Evolutionary conservation across 2,797 vertebrate genomes (phyloP), one percentile per base, ranked within the genome.

Genomic region (Kryptopterus vitreolus): DNA sequence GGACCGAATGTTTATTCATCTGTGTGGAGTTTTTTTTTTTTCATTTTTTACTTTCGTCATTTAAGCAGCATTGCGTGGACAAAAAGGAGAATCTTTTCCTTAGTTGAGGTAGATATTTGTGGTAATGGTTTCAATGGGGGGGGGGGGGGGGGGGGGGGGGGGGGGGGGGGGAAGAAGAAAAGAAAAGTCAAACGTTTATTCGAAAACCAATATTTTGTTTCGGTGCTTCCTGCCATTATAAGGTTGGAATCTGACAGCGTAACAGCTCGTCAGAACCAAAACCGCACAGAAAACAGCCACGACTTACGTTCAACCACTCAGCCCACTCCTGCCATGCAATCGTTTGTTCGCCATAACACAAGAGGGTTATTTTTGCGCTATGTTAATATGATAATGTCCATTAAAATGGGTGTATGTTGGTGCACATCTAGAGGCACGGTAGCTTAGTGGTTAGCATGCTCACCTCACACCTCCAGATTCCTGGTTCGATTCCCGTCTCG

Each of bases 171-270:
- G 35, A 18, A 72, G 55, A 13, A 13, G 1, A 15, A 26, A 12
- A 35, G 38, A 43, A 43, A 43, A 43, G 6, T 43, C 38, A 63
- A 59, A 70, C n/a, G 26, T 74, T 50, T 46, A 70, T 29, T 55
- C 77, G 71, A 63, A 78, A 80, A 71, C 76, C 63, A 82, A 81
- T 80, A 81, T 78, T 80, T 75, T 71, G 78, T 76, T 85, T 80
- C 35, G 8, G 35, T 24, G 79, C 58, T 85, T 85, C 79, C 81
- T 83, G 76, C 52, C 20, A 81, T 81, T 81, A 83, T 63, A 82
- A 68, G 65, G 69, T 6, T 70, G 63, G 80, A 79, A 71, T 78
- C 29, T 78, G 70, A 81, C 48, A 43, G 74, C 4, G 73, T 76
- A 74, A 81, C 73, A 26, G 73, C 46, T 63, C 38, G 31, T 81